Conservation (phyloP, 1,140 invertebrate genomes). For the Drosophila erecta region DNA sequence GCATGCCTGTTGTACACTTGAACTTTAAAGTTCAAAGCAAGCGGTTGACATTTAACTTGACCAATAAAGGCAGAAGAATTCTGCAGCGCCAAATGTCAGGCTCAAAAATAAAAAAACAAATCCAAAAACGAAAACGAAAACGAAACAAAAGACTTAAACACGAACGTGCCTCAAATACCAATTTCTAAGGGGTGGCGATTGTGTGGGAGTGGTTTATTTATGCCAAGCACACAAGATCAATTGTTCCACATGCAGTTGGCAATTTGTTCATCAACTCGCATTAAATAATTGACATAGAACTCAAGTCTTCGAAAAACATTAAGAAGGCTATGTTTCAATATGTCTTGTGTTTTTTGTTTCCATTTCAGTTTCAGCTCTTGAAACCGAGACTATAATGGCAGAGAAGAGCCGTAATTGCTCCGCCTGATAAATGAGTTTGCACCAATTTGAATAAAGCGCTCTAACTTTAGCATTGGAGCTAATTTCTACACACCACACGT, state of each 20-base stretch:
- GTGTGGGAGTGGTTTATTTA: conserved; percentile 40
- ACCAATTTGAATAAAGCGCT: conserved; percentile 72
- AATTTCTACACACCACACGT: conserved; percentile 66
- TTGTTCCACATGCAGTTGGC: conserved; percentile 27
- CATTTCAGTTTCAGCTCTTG: neutral
- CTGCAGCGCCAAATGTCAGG: conserved; percentile 41
- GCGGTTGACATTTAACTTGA: conserved; percentile 72
- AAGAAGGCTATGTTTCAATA: conserved; percentile 12
- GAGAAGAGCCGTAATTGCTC: conserved; percentile 29
- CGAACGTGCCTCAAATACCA: conserved; percentile 53
- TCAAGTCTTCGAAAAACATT: conserved; percentile 14
- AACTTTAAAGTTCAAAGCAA: conserved; percentile 78
- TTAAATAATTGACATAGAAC: conserved; percentile 33
- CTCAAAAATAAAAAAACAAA: conserved; percentile 43
- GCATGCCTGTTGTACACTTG: conserved; percentile 48
- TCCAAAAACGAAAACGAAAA: conserved; percentile 1
- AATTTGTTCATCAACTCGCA: conserved; percentile 22
- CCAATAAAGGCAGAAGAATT: conserved; percentile 52
- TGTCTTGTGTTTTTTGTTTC: neutral
- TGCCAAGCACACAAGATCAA: conserved; percentile 2
- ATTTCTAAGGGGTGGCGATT: neutral
- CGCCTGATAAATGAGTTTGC: conserved; percentile 71
- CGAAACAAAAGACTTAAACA: conserved; percentile 72
- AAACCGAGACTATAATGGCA: conserved; percentile 26
- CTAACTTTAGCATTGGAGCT: conserved; percentile 70